A percentile compares a stretch with the other conserved stretches of the same genome.
phyloP scores from a whole-genome alignment of 2,888 invertebrate genomes.

The Pimpla rufipes region DNA sequence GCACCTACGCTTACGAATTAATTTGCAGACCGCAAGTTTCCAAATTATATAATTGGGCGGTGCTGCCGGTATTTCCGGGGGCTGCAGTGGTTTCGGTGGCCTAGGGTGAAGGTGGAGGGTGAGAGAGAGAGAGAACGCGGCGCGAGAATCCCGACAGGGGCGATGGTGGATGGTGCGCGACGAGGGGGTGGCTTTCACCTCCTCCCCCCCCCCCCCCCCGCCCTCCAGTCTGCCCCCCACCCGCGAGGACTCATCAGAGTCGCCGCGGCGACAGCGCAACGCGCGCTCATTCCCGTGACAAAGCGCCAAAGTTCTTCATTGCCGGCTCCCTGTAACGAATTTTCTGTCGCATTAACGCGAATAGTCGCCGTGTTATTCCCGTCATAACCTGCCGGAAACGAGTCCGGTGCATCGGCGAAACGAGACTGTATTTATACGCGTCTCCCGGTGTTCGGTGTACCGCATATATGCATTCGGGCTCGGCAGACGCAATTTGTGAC shows the following conservation, averaged over 20 bases:
- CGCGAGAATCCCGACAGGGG: slow-evolving; percentile 1
- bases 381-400: neutral
- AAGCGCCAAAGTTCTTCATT: slow-evolving; percentile 13
- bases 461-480: too few relatives aligned
- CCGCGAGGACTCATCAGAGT: neutral
- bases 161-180: neutral
- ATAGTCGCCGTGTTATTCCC: neutral
- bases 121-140: too few relatives aligned
- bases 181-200: neutral
- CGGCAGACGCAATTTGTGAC: too few relatives aligned
- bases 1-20: slow-evolving; percentile 44
- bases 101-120: neutral
- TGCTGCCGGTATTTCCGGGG: slow-evolving; percentile 13
- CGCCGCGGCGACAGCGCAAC: neutral
- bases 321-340: neutral
- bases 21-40: slow-evolving; percentile 50
- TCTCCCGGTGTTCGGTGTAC: too few relatives aligned
- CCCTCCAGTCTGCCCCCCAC: too few relatives aligned
- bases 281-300: neutral
- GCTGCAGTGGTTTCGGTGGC: slow-evolving; percentile 13
- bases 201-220: too few relatives aligned
- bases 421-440: neutral
- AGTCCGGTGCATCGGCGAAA: neutral
- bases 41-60: slow-evolving; percentile 54
- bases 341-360: neutral